phyloP scores from a whole-genome alignment of 2,113 vertebrate genomes.

The Hypanus sabinus region DNA sequence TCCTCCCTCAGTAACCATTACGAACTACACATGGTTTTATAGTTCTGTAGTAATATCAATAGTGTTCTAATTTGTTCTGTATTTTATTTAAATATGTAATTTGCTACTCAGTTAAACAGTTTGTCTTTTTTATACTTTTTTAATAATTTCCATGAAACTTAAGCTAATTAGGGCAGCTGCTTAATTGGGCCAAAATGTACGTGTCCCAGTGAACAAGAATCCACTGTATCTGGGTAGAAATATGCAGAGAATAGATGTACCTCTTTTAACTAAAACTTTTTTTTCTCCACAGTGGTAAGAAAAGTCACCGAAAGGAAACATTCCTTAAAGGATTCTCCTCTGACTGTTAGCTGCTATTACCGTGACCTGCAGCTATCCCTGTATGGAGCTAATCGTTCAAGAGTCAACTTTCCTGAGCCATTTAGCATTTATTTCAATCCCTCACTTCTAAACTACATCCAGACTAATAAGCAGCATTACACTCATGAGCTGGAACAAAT shows the following conservation, averaged over 20 bases:
- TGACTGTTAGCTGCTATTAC: constrained; percentile 43
- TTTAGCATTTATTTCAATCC: constrained; percentile 38
- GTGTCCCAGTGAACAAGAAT: too few species aligned
- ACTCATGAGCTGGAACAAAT: constrained; percentile 41
- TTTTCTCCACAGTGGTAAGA: constrained; percentile 42
- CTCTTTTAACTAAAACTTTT: not conserved
- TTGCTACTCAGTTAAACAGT: too few species aligned
- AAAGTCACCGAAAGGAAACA: constrained; percentile 43
- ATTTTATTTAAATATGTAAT: too few species aligned
- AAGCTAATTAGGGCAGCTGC: too few species aligned
- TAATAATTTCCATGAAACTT: too few species aligned
- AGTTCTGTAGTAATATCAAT: too few species aligned
- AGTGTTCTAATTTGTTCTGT: too few species aligned
- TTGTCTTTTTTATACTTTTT: too few species aligned
- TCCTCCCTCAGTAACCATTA: too few species aligned
- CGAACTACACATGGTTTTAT: too few species aligned
- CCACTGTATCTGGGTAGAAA: not conserved
- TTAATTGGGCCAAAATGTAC: too few species aligned
- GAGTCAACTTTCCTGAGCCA: constrained; percentile 36
- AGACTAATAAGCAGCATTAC: constrained; percentile 21
- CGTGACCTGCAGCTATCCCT: constrained; percentile 43
- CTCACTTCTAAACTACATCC: constrained; percentile 39
- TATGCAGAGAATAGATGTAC: not conserved
- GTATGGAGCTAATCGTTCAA: constrained; percentile 38
- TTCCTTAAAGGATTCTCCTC: constrained; percentile 36